Evolutionary conservation across 1,140 invertebrate species (phyloP).

Genomic region (Manduca sexta): DNA sequence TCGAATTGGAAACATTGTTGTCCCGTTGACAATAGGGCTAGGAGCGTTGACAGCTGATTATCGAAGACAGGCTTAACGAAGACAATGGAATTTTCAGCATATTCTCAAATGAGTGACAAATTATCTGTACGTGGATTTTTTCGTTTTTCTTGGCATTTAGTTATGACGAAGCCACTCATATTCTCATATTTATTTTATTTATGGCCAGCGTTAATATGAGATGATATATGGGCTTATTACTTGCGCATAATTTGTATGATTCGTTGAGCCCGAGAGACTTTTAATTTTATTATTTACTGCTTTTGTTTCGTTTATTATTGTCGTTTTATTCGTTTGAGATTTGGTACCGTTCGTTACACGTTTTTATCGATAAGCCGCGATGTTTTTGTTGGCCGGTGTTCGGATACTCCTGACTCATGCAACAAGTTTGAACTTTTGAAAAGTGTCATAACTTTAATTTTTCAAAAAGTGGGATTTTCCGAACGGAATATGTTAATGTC

Average conservation of each 20-base stretch:
- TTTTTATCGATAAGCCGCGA: not conserved
- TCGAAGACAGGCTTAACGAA: constrained; percentile 21
- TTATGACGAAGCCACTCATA: constrained; percentile 7
- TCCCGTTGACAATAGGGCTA: constrained; percentile 38
- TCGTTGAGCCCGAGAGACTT: constrained; percentile 35
- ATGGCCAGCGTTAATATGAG: constrained; percentile 28
- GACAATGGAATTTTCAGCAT: constrained; percentile 34
- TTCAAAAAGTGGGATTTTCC: too few relatives aligned
- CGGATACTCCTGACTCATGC: too few relatives aligned
- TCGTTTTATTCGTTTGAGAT: not conserved
- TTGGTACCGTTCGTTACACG: not conserved
- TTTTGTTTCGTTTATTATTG: constrained; percentile 30
- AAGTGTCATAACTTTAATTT: too few relatives aligned
- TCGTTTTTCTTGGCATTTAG: constrained; percentile 26
- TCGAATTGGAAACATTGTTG: constrained; percentile 29
- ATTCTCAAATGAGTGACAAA: constrained; percentile 43
- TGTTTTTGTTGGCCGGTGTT: not conserved
- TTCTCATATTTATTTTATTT: constrained; percentile 29
- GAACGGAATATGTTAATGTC: too few relatives aligned
- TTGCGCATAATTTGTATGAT: constrained; percentile 35
- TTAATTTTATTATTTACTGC: constrained; percentile 46
- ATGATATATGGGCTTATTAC: constrained; percentile 43
- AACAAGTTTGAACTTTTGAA: too few relatives aligned
- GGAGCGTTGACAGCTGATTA: constrained; percentile 43
- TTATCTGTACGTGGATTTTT: constrained; percentile 15